Conservation (phyloP, 2,888 invertebrate genomes). For the Urechis unicinctus region DNA sequence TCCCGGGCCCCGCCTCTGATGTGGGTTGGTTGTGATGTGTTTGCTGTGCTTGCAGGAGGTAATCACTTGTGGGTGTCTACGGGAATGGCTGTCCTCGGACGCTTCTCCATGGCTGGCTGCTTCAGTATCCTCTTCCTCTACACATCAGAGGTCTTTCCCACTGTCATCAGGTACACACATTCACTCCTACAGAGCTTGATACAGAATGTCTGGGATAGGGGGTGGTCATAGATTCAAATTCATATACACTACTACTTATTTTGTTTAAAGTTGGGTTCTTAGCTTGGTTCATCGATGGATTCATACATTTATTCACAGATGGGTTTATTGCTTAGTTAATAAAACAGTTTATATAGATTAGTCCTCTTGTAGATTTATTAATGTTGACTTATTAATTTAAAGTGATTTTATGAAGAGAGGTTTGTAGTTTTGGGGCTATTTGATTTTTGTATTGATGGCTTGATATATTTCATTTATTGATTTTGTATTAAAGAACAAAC, state of each 20-base stretch:
- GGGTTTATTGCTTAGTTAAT: too few relatives aligned
- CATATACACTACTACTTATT: neutral
- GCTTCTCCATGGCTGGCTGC: constrained; percentile 51
- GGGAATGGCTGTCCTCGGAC: constrained; percentile 46
- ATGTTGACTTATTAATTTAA: too few relatives aligned
- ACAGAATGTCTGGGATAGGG: neutral
- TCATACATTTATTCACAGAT: too few relatives aligned
- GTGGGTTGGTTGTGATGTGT: too few relatives aligned
- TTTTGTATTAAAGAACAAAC: too few relatives aligned
- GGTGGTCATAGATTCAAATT: neutral
- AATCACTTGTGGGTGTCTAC: constrained; percentile 17
- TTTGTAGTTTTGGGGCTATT: neutral
- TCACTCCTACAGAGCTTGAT: neutral
- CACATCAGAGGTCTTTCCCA: constrained; percentile 47
- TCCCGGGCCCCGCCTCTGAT: too few relatives aligned
- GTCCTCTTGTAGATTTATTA: too few relatives aligned
- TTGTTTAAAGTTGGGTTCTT: neutral
- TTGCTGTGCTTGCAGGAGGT: too few relatives aligned
- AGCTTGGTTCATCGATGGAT: neutral
- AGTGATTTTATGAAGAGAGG: too few relatives aligned
- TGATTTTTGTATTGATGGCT: neutral
- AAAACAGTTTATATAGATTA: too few relatives aligned
- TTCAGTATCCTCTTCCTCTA: constrained; percentile 52
- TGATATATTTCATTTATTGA: too few relatives aligned
- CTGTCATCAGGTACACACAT: constrained; percentile 44